Evolutionary conservation across 1,140 invertebrate genomes (phyloP), one percentile per base, ranked within the genome.

Genomic region (Drosophila pseudoobscura): DNA sequence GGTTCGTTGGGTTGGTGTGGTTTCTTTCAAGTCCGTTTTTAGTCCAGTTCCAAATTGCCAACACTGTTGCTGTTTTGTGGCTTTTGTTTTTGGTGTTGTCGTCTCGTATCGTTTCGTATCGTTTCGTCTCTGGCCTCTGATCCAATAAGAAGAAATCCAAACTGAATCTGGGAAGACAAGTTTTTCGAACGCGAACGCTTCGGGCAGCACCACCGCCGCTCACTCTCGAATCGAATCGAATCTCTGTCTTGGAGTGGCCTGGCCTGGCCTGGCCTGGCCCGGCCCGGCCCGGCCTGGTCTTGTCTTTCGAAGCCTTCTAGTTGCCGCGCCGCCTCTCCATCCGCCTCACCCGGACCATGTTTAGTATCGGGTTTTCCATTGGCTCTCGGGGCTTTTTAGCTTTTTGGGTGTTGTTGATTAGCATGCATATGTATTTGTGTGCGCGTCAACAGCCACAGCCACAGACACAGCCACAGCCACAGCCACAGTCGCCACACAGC

Each of bases 101-200:
- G 24, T 70, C 45, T 44, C 35, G 57, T 39, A 4, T 39, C 35
- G 35, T 35, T 11, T 35, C 31, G 31, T 39, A 39, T 39, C 35
- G 35, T 2, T 15, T 44, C 15, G 53, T 51, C 15, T 64, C 51
- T 75, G 59, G 43, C 60, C 62, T 58, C 60, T 77, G 69, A 71
- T 84, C 72, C 69, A 85, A 75, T 78, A 78, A 85, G 82, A 87
- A 87, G 79, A 82, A 87, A 80, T 75, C 74, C 59, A 75, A 74
- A 88, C 74, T 87, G 83, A 87, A 87, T 87, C 82, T 87, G 82
- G 82, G 78, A 87, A 88, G 83, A 87, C 82, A 87, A 87, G 82
- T 87, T 87, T 39, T 87, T 87, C 68, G 47, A 77, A 70, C 24
- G 64, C 73, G 39, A 47, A 46, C 59, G 45, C 64, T 55, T 63